These are phyloP conservation scores for Antechinus stuartii DNA, from an alignment of 2,113 vertebrate genomes.

Conservation along the genomic window DNA sequence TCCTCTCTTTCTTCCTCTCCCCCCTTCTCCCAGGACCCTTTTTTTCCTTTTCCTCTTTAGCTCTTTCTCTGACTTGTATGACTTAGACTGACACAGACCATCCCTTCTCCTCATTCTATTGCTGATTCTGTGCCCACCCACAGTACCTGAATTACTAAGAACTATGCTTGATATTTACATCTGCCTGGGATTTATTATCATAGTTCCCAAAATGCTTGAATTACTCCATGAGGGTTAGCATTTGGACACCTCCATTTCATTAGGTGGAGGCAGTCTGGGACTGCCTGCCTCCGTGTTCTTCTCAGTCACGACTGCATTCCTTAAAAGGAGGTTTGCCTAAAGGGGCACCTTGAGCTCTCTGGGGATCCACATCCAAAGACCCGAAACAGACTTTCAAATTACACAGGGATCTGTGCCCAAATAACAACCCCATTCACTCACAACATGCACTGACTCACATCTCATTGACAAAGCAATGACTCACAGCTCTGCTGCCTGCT, in stretches of 20 bases:
- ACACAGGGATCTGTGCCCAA: not conserved
- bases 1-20: too few relatives aligned
- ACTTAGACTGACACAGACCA: not conserved
- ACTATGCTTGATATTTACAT: not conserved
- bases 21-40: not conserved
- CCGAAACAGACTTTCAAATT: constrained; percentile 4
- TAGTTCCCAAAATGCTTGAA: not conserved
- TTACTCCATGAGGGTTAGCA: not conserved
- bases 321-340: not conserved
- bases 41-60: not conserved
- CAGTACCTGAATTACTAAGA: not conserved
- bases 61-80: not conserved
- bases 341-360: not conserved
- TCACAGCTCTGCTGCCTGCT: not conserved
- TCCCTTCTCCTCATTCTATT: not conserved
- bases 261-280: not conserved
- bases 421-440: not conserved
- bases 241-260: not conserved
- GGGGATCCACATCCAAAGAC: not conserved
- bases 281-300: not conserved
- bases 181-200: not conserved
- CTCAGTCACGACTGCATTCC: not conserved
- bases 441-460: not conserved
- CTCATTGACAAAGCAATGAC: not conserved
- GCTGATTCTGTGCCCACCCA: not conserved